phyloP scores from a whole-genome alignment of 2,113 vertebrate genomes.

The Saimiri boliviensis region DNA sequence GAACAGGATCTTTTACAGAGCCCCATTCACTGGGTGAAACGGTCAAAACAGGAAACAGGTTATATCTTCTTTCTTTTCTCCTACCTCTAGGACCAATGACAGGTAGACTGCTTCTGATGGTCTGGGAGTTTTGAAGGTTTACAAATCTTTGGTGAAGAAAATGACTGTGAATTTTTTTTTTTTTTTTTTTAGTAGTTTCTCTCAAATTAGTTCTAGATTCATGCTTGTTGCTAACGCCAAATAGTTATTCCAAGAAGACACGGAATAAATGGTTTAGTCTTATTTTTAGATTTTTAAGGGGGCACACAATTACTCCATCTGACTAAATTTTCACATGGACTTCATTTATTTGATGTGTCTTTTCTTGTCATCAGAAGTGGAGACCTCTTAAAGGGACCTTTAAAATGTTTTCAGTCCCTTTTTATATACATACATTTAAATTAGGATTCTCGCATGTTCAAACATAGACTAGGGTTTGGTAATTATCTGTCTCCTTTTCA shows the following conservation, averaged over 20 bases:
- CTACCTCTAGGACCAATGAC: background rate
- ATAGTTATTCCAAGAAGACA: background rate
- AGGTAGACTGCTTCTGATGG: background rate
- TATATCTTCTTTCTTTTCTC: background rate
- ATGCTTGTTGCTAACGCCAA: background rate
- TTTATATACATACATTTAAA: background rate
- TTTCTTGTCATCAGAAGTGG: conserved; percentile 9
- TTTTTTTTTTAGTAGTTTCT: too few species aligned
- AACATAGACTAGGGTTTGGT: background rate
- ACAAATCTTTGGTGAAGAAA: background rate
- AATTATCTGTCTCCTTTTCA: background rate
- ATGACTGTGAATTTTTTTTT: background rate
- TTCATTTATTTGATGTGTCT: background rate
- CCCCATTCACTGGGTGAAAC: fast-evolving
- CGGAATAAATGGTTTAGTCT: background rate
- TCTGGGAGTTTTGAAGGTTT: background rate
- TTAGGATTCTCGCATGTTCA: background rate
- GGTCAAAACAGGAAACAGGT: background rate
- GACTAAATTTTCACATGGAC: background rate
- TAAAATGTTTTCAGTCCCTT: background rate
- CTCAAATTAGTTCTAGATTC: background rate
- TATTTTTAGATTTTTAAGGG: background rate
- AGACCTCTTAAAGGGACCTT: background rate
- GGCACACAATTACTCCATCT: background rate
- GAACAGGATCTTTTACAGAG: background rate